Evolutionary conservation across 1,140 invertebrate genomes (phyloP).

Genomic region (Caenorhabditis remanei): DNA sequence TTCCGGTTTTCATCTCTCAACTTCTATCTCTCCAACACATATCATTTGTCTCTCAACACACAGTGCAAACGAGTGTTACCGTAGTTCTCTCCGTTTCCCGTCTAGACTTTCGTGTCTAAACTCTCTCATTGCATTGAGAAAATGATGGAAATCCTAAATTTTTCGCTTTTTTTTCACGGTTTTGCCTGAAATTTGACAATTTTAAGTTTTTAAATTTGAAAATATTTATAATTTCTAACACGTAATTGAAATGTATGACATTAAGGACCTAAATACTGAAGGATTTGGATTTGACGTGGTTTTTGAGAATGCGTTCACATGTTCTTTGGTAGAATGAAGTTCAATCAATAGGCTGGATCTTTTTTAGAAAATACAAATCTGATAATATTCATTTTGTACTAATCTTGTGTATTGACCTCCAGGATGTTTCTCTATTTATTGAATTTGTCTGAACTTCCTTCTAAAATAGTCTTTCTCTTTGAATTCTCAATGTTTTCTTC

Average conservation of each 20-base stretch:
- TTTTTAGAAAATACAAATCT: no score
- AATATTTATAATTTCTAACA: neutral
- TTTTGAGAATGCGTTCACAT: no score
- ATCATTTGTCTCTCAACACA: neutral
- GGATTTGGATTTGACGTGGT: no score
- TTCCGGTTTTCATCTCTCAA: neutral
- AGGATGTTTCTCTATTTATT: no score
- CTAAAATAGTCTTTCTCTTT: neutral
- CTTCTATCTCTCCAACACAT: neutral
- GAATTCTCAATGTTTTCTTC: neutral
- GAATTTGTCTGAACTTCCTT: no score
- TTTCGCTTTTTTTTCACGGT: neutral
- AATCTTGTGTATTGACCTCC: no score
- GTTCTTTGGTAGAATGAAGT: no score
- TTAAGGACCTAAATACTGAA: no score
- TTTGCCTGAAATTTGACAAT: neutral
- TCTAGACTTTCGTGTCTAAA: constrained; percentile 5
- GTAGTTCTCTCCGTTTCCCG: neutral
- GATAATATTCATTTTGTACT: no score
- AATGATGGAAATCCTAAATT: constrained; percentile 27
- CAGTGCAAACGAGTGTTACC: constrained; percentile 31
- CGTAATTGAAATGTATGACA: no score
- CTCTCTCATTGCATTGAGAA: neutral
- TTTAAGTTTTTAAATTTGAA: neutral
- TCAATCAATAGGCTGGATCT: no score